Percentiles rank a stretch among this genome's conserved stretches.
Evolutionary conservation across 2,888 invertebrate species (phyloP).

Genomic region (Camptogramma bilineatum): DNA sequence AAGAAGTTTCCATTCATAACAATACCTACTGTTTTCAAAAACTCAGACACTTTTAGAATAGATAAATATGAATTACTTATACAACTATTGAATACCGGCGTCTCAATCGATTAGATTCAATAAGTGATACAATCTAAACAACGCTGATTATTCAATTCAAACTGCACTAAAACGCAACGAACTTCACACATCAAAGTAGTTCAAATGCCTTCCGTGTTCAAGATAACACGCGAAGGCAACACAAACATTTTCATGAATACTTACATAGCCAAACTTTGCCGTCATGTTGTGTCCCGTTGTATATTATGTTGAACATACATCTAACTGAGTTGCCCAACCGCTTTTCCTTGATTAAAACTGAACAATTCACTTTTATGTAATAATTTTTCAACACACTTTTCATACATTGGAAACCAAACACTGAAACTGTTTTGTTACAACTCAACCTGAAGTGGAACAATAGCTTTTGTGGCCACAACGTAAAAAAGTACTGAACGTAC

Average conservation of each 20-base stretch:
- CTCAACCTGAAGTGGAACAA: slow-evolving; percentile 72
- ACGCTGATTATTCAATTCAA: slow-evolving; percentile 19
- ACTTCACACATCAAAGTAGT: slow-evolving; percentile 14
- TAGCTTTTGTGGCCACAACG: slow-evolving; percentile 79
- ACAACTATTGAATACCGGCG: slow-evolving; percentile 27
- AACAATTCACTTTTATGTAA: slow-evolving; percentile 82
- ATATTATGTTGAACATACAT: slow-evolving; percentile 84
- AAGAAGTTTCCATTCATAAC: slow-evolving; percentile 56
- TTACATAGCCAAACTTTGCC: slow-evolving; percentile 86
- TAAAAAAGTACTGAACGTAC: slow-evolving; percentile 62
- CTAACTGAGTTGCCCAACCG: slow-evolving; percentile 82
- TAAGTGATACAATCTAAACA: slow-evolving; percentile 32
- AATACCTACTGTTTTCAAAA: slow-evolving; percentile 35
- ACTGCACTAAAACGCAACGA: slow-evolving; percentile 10
- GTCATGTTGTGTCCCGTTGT: slow-evolving; percentile 86
- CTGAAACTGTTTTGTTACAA: slow-evolving; percentile 70
- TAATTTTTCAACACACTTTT: slow-evolving; percentile 76
- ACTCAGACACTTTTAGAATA: slow-evolving; percentile 14
- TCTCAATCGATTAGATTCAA: slow-evolving; percentile 38
- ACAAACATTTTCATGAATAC: slow-evolving; percentile 49
- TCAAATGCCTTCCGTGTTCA: slow-evolving; percentile 2
- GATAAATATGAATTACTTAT: slow-evolving; percentile 14
- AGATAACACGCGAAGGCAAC: slow-evolving; percentile 1
- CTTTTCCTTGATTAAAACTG: slow-evolving; percentile 77
- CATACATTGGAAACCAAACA: slow-evolving; percentile 74